Conservation (phyloP, 1,140 invertebrate species). For the Habropoda laboriosa region DNA sequence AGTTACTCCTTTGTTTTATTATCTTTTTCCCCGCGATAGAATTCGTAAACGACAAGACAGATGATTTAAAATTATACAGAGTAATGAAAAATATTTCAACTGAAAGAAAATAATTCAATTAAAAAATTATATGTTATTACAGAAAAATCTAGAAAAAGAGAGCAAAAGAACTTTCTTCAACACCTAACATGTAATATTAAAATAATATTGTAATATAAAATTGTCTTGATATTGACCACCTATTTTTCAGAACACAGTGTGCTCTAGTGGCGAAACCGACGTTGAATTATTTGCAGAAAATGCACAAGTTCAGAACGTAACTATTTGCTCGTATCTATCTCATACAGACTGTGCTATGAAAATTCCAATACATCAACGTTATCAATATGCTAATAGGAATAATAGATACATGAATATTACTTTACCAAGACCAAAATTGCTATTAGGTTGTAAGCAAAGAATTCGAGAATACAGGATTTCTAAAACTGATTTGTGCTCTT, state of each 20-base stretch:
- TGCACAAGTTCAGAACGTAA: constrained; percentile 71
- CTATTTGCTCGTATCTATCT: constrained; percentile 67
- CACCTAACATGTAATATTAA: no score
- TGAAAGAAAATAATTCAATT: no score
- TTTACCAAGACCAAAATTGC: constrained; percentile 68
- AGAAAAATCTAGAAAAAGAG: no score
- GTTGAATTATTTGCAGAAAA: constrained; percentile 76
- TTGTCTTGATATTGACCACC: constrained; percentile 2
- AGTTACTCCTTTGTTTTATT: no score
- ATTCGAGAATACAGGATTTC: constrained; percentile 71
- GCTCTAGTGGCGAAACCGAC: constrained; percentile 72
- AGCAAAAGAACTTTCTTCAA: no score
- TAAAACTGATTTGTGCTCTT: constrained; percentile 70
- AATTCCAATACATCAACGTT: constrained; percentile 78
- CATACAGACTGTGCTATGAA: constrained; percentile 51
- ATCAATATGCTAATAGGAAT: constrained; percentile 69
- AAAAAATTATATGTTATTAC: no score
- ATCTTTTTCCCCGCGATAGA: no score
- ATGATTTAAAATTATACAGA: no score
- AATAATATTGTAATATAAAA: no score
- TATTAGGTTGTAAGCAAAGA: constrained; percentile 74
- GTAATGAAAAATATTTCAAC: no score
- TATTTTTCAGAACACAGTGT: constrained; percentile 70
- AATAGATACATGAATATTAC: constrained; percentile 65
- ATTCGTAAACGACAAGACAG: no score